These are phyloP conservation scores for Trogon melanurus DNA, from an alignment of 2,113 vertebrate genomes.

Conservation along the genomic window DNA sequence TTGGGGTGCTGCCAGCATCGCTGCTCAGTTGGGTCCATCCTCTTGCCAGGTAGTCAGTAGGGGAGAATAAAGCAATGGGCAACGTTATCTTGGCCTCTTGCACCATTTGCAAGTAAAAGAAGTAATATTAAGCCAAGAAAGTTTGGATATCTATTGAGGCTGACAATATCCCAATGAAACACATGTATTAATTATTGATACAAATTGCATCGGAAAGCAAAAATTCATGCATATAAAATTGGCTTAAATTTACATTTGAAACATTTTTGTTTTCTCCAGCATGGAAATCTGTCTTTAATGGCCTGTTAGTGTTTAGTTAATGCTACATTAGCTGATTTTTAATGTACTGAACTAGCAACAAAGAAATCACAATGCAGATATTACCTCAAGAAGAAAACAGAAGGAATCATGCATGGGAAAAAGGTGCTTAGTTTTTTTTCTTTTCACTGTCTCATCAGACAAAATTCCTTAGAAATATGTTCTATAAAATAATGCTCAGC, in stretches of 20 bases:
- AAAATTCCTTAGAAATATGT: neutral
- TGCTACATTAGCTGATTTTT: constrained; percentile 36
- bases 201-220: constrained; percentile 31
- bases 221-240: constrained; percentile 2
- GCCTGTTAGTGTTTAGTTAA: constrained; percentile 45
- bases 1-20: neutral
- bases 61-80: neutral
- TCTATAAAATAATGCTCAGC: neutral
- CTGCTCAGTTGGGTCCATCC: neutral
- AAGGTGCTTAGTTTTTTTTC: neutral
- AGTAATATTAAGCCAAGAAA: neutral
- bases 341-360: constrained; percentile 1
- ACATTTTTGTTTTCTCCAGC: neutral
- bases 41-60: neutral
- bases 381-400: constrained; percentile 9
- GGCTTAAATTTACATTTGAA: constrained; percentile 41
- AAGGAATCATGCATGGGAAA: constrained; percentile 7
- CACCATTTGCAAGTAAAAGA: neutral
- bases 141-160: neutral
- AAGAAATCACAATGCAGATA: constrained; percentile 9
- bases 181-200: constrained; percentile 44
- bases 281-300: constrained; percentile 34
- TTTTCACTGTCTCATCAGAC: neutral
- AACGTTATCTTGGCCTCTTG: neutral
- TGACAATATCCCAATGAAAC: neutral